A percentile compares a stretch with the other conserved stretches of the same genome.
phyloP scores from a whole-genome alignment of 2,113 vertebrate species.

The Mellivora capensis region DNA sequence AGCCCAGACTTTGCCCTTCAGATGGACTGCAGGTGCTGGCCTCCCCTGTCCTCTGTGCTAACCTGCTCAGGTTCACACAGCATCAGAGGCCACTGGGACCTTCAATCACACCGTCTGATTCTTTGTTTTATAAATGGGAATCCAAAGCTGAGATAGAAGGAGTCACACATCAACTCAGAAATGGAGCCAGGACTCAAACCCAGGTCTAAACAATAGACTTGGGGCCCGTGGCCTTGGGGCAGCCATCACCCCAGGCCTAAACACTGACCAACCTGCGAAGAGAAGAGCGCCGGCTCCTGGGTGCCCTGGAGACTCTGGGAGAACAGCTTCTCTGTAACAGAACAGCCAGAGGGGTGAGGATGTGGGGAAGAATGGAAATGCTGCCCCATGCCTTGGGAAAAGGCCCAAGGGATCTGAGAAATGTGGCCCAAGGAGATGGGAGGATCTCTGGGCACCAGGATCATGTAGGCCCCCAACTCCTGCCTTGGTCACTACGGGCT shows the following conservation, averaged over 20 bases:
- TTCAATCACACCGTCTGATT: background rate
- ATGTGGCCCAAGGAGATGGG: background rate
- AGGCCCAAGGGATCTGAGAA: background rate
- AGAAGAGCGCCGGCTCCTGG: background rate
- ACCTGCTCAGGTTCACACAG: background rate
- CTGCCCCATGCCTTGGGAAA: background rate
- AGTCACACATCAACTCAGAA: background rate
- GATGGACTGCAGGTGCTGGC: accelerated
- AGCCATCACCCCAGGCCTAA: accelerated
- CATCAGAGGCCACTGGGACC: no score
- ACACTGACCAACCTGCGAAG: no score
- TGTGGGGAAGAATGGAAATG: background rate
- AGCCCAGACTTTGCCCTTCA: background rate
- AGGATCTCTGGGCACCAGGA: background rate
- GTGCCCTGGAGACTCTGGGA: background rate
- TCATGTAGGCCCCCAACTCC: background rate
- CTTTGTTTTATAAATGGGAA: background rate
- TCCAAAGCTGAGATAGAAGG: background rate
- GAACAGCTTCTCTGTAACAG: no score
- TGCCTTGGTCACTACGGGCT: accelerated
- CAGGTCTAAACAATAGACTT: background rate
- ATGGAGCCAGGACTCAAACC: no score
- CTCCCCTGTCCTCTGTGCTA: background rate
- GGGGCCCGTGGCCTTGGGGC: accelerated
- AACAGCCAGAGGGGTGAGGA: no score